Evolutionary conservation across 1,140 invertebrate genomes (phyloP), one percentile per base, ranked within the genome.

Genomic region (Tigriopus japonicus): DNA sequence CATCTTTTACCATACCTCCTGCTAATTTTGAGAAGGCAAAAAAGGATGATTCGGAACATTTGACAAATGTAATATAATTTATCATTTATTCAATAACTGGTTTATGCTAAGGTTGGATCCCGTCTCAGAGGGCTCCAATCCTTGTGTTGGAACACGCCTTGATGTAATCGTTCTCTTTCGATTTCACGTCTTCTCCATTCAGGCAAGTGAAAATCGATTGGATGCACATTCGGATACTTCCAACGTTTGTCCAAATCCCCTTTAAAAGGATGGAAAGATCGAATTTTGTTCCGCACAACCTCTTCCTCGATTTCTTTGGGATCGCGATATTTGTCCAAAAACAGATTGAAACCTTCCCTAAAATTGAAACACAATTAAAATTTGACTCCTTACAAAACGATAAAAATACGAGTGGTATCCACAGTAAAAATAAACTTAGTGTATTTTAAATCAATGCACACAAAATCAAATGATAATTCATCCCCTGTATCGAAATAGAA

Each of bases 261-360:
- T 23, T 61, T 49, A 21, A 56, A 61, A 10, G 59, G 59, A 61
- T 61, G 59, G 28, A 49, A 41, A 1, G 40, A 19, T 14, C 12
- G 15, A 6, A 61, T 21, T 43, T 67, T 65, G 1, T 60, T 61
- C 67, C 77, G 90, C 78, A 97, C 73, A 68, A 84, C 86, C 70
- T 95, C 86, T 70, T 94, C 88, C 52, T 81, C 78, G 0, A 91
- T 77, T 63, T 94, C 80, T 72, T 91, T 93, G 0, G 80, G 79
- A 74, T 96, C 88, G 65, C 87, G 78, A 68, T 95, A 92, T 66
- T 80, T 82, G 69, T 97, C 91, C 76, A 95, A 74, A 72, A 96
- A 95, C 56, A 77, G 79, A 62, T 60, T 54, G 21, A 49, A 49
- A 10, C 21, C 45, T 49, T 49, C 45, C 6, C 21, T 49, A 12